Evolutionary conservation across 1,140 invertebrate genomes (phyloP).

Genomic region (Megalopta genalis): DNA sequence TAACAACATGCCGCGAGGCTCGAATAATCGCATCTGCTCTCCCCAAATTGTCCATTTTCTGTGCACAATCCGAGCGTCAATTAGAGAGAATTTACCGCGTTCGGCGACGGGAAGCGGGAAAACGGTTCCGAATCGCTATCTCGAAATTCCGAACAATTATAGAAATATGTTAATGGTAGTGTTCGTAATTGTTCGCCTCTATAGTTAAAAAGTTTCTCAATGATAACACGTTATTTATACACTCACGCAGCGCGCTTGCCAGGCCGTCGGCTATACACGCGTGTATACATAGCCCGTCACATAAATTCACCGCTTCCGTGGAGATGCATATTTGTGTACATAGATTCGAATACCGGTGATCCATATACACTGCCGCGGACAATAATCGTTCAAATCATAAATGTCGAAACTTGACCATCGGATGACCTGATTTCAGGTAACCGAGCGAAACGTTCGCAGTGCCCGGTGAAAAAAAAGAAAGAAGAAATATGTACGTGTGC

Average conservation of each 20-base stretch:
- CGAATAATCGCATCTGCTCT: no score
- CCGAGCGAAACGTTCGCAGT: not conserved
- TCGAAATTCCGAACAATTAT: not conserved
- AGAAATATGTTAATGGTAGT: no score
- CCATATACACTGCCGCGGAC: not conserved
- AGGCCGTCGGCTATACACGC: not conserved
- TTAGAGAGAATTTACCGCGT: no score
- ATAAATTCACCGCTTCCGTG: slow-evolving; percentile 21
- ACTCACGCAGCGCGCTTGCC: not conserved
- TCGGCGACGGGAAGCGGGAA: no score
- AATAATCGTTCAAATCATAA: not conserved
- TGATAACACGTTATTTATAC: not conserved
- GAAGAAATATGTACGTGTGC: no score
- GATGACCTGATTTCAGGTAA: not conserved
- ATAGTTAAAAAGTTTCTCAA: not conserved
- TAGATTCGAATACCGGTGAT: slow-evolving; percentile 9
- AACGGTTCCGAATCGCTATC: not conserved
- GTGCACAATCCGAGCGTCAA: no score
- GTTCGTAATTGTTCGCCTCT: no score
- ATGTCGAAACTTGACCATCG: not conserved
- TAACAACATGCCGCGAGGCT: no score
- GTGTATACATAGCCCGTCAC: not conserved
- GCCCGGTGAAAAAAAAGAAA: no score
- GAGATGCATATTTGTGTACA: not conserved
- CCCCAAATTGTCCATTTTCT: no score